A percentile compares a stretch with the other conserved stretches of the same genome.
Evolutionary conservation across 2,113 vertebrate species (phyloP).

Genomic region (Halcyon malimbica): DNA sequence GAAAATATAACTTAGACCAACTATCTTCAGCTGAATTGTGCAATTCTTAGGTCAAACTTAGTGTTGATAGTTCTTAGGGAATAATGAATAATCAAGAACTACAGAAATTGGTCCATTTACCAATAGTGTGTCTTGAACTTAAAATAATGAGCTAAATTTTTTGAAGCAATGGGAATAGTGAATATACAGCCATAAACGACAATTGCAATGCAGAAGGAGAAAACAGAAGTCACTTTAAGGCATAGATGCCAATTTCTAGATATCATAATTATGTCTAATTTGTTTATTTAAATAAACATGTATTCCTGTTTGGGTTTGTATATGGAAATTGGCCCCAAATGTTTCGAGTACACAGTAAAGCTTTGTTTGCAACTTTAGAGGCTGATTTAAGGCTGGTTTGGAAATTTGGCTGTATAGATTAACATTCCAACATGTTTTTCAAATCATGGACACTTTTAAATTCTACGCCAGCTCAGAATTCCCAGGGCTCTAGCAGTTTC

Average conservation of each 20-base stretch:
- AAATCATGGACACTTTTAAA: background rate
- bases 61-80: background rate
- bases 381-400: slow-evolving; percentile 10
- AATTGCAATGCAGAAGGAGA: background rate
- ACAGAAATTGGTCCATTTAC: background rate
- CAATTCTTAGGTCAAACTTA: background rate
- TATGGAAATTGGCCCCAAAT: background rate
- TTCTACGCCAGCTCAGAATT: slow-evolving; percentile 11
- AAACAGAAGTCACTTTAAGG: background rate
- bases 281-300: background rate
- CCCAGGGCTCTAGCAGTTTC: slow-evolving; percentile 2
- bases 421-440: slow-evolving; percentile 49
- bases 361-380: background rate
- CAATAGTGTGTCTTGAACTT: background rate
- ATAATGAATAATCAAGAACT: background rate
- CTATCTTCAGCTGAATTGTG: background rate
- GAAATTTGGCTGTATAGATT: slow-evolving; percentile 19
- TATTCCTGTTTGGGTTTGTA: background rate
- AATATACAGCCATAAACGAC: background rate
- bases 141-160: background rate
- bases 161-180: background rate
- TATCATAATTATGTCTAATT: background rate
- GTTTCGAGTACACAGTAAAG: background rate
- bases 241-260: background rate
- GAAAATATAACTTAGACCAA: background rate